Percentiles rank a stretch among this genome's conserved stretches.
These are phyloP conservation scores for Tetragonisca angustula DNA, from an alignment of 2,888 invertebrate genomes.

Conservation along the genomic window DNA sequence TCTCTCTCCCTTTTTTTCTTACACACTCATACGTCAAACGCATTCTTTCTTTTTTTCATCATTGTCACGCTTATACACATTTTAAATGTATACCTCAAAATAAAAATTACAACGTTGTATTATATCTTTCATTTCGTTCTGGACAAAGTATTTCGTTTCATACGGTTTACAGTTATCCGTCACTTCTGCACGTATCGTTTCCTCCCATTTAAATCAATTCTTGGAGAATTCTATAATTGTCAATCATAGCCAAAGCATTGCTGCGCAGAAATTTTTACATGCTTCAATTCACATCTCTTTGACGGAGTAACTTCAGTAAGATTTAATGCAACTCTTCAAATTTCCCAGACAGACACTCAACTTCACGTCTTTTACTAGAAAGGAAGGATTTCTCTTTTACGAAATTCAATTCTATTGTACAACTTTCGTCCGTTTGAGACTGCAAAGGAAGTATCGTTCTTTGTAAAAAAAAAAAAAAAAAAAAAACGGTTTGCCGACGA, in stretches of 20 bases:
- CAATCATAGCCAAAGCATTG: neutral
- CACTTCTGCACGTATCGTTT: neutral
- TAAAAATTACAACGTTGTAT: slow-evolving; percentile 35
- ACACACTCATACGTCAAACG: neutral
- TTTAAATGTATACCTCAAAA: slow-evolving; percentile 29
- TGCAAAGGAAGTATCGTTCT: neutral
- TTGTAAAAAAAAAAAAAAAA: too few relatives aligned
- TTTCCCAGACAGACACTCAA: too few relatives aligned
- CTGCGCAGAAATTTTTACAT: neutral
- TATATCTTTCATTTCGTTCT: slow-evolving; percentile 6
- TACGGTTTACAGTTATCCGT: neutral
- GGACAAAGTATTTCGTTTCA: neutral
- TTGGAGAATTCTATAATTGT: neutral
- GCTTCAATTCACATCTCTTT: too few relatives aligned
- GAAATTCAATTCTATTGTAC: neutral
- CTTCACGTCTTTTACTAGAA: too few relatives aligned
- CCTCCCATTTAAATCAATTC: neutral
- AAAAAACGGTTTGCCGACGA: neutral
- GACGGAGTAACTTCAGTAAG: too few relatives aligned
- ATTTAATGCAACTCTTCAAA: too few relatives aligned
- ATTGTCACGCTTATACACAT: neutral
- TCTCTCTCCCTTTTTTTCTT: slow-evolving; percentile 3
- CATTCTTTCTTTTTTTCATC: too few relatives aligned
- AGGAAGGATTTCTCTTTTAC: too few relatives aligned
- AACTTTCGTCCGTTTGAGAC: neutral